phyloP scores from a whole-genome alignment of 2,113 vertebrate genomes.

The Antechinus flavipes region DNA sequence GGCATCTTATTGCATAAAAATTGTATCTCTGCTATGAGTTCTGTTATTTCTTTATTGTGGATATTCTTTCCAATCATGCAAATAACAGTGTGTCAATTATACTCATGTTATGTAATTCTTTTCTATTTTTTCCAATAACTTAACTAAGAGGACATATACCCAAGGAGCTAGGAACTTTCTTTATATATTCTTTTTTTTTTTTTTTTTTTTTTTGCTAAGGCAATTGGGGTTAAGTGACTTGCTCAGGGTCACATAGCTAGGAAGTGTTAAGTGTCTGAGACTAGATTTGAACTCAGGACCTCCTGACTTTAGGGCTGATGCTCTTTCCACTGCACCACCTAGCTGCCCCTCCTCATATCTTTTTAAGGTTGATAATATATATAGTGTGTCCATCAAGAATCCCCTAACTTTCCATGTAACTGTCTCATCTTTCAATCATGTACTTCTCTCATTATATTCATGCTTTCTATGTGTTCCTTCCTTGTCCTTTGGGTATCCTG shows the following conservation, averaged over 20 bases:
- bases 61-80: neutral
- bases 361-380: neutral
- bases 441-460: neutral
- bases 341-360: neutral
- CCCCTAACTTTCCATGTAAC: neutral
- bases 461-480: neutral
- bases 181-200: too few relatives aligned
- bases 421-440: neutral
- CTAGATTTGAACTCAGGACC: too few relatives aligned
- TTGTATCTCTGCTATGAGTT: too few relatives aligned
- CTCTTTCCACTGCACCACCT: too few relatives aligned
- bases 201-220: too few relatives aligned
- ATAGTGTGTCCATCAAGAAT: neutral
- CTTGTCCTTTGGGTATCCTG: neutral
- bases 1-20: neutral
- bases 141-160: neutral
- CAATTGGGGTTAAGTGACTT: too few relatives aligned
- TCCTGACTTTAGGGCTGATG: too few relatives aligned
- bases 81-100: neutral
- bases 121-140: neutral
- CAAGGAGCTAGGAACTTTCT: too few relatives aligned
- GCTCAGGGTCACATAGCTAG: too few relatives aligned
- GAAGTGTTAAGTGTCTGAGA: too few relatives aligned
- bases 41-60: neutral
- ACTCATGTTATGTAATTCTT: neutral